Evolutionary conservation across 2,113 vertebrate genomes (phyloP), one percentile per base, ranked within the genome.

Genomic region (Lampris megalopsis): DNA sequence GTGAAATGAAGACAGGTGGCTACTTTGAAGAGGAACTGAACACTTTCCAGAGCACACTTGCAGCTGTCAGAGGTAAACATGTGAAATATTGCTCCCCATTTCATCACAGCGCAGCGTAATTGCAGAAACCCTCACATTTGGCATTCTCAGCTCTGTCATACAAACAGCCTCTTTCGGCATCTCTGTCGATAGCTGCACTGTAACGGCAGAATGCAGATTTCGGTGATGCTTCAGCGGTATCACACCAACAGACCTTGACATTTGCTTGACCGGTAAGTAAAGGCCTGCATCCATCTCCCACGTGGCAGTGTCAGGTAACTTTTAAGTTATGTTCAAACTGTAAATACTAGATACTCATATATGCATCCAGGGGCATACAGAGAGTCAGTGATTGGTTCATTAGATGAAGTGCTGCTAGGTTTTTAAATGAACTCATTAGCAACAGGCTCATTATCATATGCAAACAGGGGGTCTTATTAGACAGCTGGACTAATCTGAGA

Each of bases 381-480:
- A 60, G 48, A 81, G 58, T 77, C 8, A 48, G 24, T 24, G 24
- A 57, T 71, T 11, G 47, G 68, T 45, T 45, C 60, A 75, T 58
- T 64, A 67, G 59, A 66, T 63, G 68, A 79, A 78, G 62, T 75
- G 71, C 85, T 80, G 82, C 75, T 83, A 85, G 66, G 68, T 86
- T 81, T 89, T 63, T 81, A 89, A 86, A 90, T 88, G 63, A 89
- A 75, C 89, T 87, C 92, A 92, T 93, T 93, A 94, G 87, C 75
- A 66, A 65, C 6, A 5, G 71, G 61, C 58, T 84, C 84, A 92
- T 93, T 92, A 92, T 86, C 91, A 90, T 87, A 89, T 85, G 84
- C 90, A 93, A 94, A 93, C 85, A 91, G 48, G 68, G 75, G 77
- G 65, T 75, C 83, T 91, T 91, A 92, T 93, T 89, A 91, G 88